Conservation (phyloP, 2,113 vertebrate genomes). For the Geococcyx californianus region DNA sequence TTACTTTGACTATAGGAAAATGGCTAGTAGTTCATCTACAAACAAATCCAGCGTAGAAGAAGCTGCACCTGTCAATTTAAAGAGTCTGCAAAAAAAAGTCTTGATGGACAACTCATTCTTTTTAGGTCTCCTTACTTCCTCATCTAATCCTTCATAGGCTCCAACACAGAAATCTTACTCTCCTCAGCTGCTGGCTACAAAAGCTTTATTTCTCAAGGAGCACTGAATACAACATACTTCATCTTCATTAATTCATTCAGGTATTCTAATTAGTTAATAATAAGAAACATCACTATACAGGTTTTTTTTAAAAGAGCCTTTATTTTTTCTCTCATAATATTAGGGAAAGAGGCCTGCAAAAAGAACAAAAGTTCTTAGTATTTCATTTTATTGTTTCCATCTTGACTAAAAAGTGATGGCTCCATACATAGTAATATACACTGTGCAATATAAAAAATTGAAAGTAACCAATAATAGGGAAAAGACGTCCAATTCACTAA, state of each 20-base stretch:
- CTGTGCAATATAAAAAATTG: neutral
- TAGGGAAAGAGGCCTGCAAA: neutral
- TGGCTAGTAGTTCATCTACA: neutral
- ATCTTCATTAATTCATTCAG: neutral
- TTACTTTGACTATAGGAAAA: neutral
- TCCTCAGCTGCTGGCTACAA: neutral
- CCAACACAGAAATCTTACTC: neutral
- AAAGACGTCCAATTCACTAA: neutral
- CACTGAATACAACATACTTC: neutral
- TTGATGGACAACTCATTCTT: neutral
- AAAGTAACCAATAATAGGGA: neutral
- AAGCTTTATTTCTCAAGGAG: neutral
- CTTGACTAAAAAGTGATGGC: neutral
- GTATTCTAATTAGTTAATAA: neutral
- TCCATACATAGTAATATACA: neutral
- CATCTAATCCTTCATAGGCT: neutral
- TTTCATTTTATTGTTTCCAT: neutral
- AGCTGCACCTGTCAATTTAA: neutral
- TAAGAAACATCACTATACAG: neutral
- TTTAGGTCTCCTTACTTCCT: neutral
- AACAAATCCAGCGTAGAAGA: constrained; percentile 8
- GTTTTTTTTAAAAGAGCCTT: neutral
- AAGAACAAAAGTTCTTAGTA: neutral
- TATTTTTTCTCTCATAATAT: neutral
- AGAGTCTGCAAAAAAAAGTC: neutral